These are phyloP conservation scores for Buathra laborator DNA, from an alignment of 2,888 invertebrate genomes.

Conservation along the genomic window DNA sequence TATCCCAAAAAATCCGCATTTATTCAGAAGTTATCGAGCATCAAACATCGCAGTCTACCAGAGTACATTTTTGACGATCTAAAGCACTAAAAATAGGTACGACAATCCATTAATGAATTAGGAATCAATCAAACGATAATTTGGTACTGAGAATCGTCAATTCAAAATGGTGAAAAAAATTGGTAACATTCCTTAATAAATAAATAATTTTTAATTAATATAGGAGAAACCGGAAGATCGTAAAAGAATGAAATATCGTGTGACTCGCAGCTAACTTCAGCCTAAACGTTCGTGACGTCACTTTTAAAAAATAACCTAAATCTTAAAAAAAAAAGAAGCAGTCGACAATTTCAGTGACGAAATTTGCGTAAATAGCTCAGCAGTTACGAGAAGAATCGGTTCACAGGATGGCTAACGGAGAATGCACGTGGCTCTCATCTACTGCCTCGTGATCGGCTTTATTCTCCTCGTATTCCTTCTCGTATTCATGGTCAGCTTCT, in stretches of 20 bases:
- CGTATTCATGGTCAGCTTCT: constrained; percentile 64
- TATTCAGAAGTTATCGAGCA: too few species aligned
- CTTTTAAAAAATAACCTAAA: constrained; percentile 13
- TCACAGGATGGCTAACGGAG: constrained; percentile 62
- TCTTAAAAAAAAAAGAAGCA: constrained; percentile 9
- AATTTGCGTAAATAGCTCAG: constrained; percentile 12
- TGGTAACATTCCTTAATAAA: too few species aligned
- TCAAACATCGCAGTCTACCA: too few species aligned
- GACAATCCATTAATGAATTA: too few species aligned
- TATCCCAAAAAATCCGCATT: too few species aligned
- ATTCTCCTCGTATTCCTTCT: constrained; percentile 63
- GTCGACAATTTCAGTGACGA: background rate
- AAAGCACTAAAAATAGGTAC: too few species aligned
- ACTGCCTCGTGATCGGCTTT: constrained; percentile 69
- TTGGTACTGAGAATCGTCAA: too few species aligned
- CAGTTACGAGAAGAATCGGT: constrained; percentile 12
- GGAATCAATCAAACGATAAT: too few species aligned
- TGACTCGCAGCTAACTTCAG: constrained; percentile 19
- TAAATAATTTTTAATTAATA: too few species aligned
- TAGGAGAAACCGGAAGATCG: too few species aligned
- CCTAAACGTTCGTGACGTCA: background rate
- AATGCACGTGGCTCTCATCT: constrained; percentile 71
- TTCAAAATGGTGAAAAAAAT: too few species aligned
- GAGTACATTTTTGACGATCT: too few species aligned
- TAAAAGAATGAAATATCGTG: background rate